phyloP scores from a whole-genome alignment of 1,140 invertebrate species.

The Trichonephila clavata region DNA sequence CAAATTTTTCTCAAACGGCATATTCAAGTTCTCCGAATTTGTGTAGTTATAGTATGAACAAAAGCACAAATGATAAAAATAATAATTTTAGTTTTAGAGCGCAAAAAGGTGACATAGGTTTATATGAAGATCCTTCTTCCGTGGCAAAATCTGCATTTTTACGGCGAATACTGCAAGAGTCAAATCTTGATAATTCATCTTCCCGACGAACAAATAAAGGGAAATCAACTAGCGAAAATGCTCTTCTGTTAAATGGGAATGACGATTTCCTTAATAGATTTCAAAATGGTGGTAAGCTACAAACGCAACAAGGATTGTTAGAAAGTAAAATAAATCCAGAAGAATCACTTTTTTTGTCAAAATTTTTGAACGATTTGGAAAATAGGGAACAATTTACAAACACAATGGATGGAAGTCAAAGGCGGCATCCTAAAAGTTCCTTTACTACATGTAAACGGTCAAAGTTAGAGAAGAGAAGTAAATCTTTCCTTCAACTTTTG shows the following conservation, averaged over 20 bases:
- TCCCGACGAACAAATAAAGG: background rate
- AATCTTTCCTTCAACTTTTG: constrained; percentile 69
- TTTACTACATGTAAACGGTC: background rate
- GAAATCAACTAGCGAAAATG: background rate
- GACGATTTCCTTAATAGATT: background rate
- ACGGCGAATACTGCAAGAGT: background rate
- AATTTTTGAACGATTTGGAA: constrained; percentile 59
- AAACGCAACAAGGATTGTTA: background rate
- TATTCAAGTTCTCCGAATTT: constrained; percentile 57
- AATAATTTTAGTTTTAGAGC: background rate
- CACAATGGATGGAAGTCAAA: background rate
- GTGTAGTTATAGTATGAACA: background rate
- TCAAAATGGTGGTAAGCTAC: background rate
- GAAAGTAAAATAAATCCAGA: background rate
- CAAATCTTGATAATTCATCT: background rate
- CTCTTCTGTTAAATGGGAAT: background rate
- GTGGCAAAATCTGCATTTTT: background rate
- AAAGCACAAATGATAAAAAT: background rate
- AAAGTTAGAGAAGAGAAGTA: constrained; percentile 23
- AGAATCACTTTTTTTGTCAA: constrained; percentile 7
- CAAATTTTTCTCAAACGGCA: background rate
- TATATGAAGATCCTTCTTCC: background rate
- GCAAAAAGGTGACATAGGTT: background rate
- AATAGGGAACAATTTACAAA: background rate
- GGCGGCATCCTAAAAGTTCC: constrained; percentile 13